These are phyloP conservation scores for Zaprionus inermis DNA, from an alignment of 1,140 invertebrate genomes.

Conservation along the genomic window DNA sequence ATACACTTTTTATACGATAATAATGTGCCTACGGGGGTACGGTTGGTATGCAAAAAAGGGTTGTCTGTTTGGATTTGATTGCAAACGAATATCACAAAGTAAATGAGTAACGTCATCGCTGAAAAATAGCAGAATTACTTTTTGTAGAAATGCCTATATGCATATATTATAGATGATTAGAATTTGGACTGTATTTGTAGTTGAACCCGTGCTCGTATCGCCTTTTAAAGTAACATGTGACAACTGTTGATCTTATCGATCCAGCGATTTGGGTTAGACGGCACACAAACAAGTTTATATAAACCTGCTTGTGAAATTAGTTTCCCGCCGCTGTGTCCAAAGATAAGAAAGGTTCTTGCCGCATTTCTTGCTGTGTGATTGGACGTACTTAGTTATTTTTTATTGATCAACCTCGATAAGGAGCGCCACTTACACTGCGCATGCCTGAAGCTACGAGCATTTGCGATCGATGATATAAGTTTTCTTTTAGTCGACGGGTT, in stretches of 20 bases:
- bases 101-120: neutral
- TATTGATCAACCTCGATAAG: slow-evolving; percentile 60
- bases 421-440: slow-evolving; percentile 13
- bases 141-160: neutral
- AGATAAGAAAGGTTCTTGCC: slow-evolving; percentile 50
- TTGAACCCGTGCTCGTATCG: slow-evolving; percentile 1
- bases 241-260: slow-evolving; percentile 37
- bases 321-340: slow-evolving; percentile 9
- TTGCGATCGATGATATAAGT: slow-evolving; percentile 2
- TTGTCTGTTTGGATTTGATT: slow-evolving; percentile 13
- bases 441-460: slow-evolving; percentile 26
- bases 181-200: neutral
- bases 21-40: slow-evolving; percentile 17
- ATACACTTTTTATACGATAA: slow-evolving; percentile 23
- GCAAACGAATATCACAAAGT: neutral
- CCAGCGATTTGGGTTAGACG: slow-evolving; percentile 38
- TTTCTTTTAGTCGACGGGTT: slow-evolving; percentile 21
- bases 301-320: slow-evolving; percentile 60
- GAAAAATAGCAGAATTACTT: neutral
- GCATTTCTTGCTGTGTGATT: slow-evolving; percentile 3
- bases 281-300: slow-evolving; percentile 35
- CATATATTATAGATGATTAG: neutral
- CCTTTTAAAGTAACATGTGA: slow-evolving; percentile 55
- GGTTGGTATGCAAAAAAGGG: slow-evolving; percentile 21
- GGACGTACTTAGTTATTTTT: slow-evolving; percentile 11